Base-by-base conservation (phyloP, 2,113 vertebrate genomes). In the Ellobius talpinus region DNA sequence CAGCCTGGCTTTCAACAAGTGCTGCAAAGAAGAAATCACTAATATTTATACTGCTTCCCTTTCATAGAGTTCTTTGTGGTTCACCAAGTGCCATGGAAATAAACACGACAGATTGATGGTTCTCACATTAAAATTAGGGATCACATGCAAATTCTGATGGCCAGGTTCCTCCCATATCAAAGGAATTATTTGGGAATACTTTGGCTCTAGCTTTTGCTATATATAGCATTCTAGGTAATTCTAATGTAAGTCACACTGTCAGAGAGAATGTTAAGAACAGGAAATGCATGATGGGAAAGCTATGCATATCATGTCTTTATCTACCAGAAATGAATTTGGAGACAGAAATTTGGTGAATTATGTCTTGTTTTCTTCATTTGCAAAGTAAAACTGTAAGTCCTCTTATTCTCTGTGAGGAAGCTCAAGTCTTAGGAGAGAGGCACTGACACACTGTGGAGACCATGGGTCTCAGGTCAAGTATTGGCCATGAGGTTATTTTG, bases 401-500 rank as follows among this genome's bases (percentile, higher is more conserved):
- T 87, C 23, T 93, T 79, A 10, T 52, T 10, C 23, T 8, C 81
- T 42, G 21, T 0, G 47, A 0, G 21, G 17, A 96, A 90, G 3
- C 16, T 91, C 31, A 89, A 95, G 39, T 9, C 39, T 78, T 36
- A 86, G 5, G 26, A 92, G 73, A 36, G 0, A 0, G 68, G 6
- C 8, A 50, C 55, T 65, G 17, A 89, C 96, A 58, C 2, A 73
- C 55, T 93, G 26, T 68, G 52, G 39, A 50, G 91, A 61, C 8
- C 23, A 26, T 23, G 39, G 45, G 29, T 52, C n/a, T 94, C 24
- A 79, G 47, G 88, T 50, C 33, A 91, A 89, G 45, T 63, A 61
- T 70, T 79, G 89, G 29, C 31, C 66, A 7, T 45, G 63, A 96
- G 74, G 50, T 88, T 95, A 74, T 92, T 89, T 52, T 88, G 65